Percentiles rank a stretch among this genome's conserved stretches.
These are phyloP conservation scores for Cryptocheilus praepositus DNA, from an alignment of 2,888 invertebrate species.

Conservation along the genomic window DNA sequence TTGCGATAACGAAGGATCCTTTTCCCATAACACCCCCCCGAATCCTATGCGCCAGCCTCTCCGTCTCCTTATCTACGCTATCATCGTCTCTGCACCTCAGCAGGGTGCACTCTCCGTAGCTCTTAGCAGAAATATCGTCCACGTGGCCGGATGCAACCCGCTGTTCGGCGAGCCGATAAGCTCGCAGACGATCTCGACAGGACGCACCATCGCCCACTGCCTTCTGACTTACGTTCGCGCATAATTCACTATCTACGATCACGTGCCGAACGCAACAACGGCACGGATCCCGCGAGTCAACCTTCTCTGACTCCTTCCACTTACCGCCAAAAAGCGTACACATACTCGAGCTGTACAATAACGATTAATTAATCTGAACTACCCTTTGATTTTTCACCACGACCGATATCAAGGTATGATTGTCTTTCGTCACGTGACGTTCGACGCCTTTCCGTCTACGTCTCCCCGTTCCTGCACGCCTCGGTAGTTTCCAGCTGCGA, in stretches of 20 bases:
- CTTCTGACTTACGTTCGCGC: conserved; percentile 7
- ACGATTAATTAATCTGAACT: conserved; percentile 29
- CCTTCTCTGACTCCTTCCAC: background rate
- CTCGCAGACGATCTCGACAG: no score
- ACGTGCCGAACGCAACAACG: conserved; percentile 1
- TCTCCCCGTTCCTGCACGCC: conserved; percentile 10
- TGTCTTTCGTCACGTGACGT: conserved; percentile 63
- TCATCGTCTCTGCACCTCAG: no score
- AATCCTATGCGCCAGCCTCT: no score
- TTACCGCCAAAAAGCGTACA: background rate
- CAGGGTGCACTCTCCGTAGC: no score
- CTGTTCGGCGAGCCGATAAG: no score
- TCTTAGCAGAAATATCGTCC: no score
- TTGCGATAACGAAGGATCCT: no score
- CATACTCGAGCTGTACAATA: conserved; percentile 26
- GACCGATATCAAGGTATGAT: conserved; percentile 51
- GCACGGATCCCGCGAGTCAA: background rate
- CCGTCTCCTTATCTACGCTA: no score
- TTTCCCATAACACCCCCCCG: no score
- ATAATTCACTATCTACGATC: conserved; percentile 29
- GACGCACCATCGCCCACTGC: no score
- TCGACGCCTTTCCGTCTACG: conserved; percentile 23
- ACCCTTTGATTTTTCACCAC: conserved; percentile 19
- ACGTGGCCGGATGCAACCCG: no score
- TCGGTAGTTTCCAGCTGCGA: background rate